Evolutionary conservation across 2,888 invertebrate species (phyloP), one percentile per base, ranked within the genome.

Genomic region (Athalia cordata): DNA sequence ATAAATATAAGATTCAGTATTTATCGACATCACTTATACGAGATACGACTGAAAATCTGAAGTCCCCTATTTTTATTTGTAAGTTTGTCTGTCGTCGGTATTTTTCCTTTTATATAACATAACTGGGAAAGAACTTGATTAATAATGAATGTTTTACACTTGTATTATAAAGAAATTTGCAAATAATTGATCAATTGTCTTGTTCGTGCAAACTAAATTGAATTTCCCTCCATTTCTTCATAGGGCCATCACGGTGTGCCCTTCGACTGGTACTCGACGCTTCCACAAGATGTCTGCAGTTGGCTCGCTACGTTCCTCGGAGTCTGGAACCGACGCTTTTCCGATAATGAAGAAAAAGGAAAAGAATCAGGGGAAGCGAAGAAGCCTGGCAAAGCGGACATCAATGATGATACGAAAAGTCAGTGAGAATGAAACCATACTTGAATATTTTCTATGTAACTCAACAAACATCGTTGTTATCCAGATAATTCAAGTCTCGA

Each of bases 91-190:
- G 61, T 78, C 78, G 78, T 67, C 76, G 67, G 55, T 59, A 82
- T 80, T 78, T 81, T 82, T 84, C 77, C 80, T 82, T 77, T 78
- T 81, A 80, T 82, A 83, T 57, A 76, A 29, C 29, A 74, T 78
- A 81, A 81, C 78, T 80, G 84, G 82, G 57, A 77, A 84, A 80
- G 81, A 75, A 75, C 81, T 82, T 83, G 82, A 81, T 82, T 83
- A 81, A 82, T 81, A 83, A 85, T 85, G 86, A 84, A 86, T 85
- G 84, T 87, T 86, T 86, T 85, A 85, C 85, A 85, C 82, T 83
- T 80, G 83, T 82, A 82, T 82, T 83, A 85, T 84, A 83, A 83
- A 84, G 79, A 84, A 80, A 81, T 83, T 82, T 85, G 83, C 84
- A 82, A 84, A 84, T 85, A 85, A 83, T 83, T 81, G 29, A 85